phyloP scores from a whole-genome alignment of 2,113 vertebrate species.

The Theristicus caerulescens region DNA sequence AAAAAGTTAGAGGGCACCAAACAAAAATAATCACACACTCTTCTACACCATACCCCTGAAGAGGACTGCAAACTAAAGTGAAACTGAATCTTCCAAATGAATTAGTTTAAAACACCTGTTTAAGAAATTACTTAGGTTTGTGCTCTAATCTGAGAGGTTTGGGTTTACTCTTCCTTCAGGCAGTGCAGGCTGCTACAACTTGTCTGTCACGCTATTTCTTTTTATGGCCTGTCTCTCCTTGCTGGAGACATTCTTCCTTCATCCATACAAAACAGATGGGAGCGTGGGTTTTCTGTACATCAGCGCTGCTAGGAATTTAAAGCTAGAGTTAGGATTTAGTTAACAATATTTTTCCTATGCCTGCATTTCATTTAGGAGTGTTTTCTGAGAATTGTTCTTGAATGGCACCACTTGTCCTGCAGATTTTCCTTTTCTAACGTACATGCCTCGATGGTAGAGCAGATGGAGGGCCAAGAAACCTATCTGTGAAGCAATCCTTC shows the following conservation, averaged over 20 bases:
- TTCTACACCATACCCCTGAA: neutral
- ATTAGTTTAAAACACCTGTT: neutral
- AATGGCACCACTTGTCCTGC: neutral
- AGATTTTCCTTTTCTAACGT: neutral
- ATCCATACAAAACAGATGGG: neutral
- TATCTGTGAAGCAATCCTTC: neutral
- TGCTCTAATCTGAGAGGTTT: neutral
- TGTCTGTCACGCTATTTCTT: neutral
- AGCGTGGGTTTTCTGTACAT: neutral
- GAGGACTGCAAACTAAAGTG: neutral
- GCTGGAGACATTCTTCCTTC: neutral
- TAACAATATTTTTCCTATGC: neutral
- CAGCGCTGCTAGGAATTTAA: neutral
- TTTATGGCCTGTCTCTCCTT: neutral
- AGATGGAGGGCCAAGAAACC: neutral
- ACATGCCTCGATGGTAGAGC: rapidly evolving
- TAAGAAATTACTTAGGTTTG: neutral
- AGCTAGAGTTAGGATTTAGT: neutral
- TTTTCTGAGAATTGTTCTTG: neutral
- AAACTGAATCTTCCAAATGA: neutral
- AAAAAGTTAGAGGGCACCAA: neutral
- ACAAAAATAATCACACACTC: neutral
- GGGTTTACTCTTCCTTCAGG: neutral
- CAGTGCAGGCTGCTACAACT: neutral
- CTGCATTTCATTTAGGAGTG: neutral